phyloP scores from a whole-genome alignment of 2,797 vertebrate species.

The Schizothorax lantsangensis region DNA sequence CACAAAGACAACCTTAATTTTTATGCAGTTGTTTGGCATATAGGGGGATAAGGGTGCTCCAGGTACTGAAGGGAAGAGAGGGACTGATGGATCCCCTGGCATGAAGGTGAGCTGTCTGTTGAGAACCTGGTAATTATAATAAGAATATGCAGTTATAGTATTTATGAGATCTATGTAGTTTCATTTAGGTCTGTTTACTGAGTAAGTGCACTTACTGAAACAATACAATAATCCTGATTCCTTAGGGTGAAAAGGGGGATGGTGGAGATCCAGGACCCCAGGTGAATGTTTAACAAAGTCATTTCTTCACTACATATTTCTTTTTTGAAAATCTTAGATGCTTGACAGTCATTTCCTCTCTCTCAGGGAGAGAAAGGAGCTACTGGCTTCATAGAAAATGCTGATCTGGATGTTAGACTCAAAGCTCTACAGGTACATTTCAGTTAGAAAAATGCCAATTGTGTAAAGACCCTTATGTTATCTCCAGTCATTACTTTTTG shows the following conservation, averaged over 20 bases:
- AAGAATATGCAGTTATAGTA: neutral
- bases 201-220: neutral
- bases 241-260: conserved; percentile 80
- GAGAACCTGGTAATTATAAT: neutral
- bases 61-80: conserved; percentile 83
- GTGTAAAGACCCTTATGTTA: neutral
- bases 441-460: neutral
- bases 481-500: neutral
- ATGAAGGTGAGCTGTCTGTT: conserved; percentile 77
- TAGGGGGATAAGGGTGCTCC: conserved; percentile 84
- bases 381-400: conserved; percentile 84
- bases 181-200: neutral
- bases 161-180: conserved; percentile 13
- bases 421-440: conserved; percentile 87
- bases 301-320: neutral
- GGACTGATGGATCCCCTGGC: conserved; percentile 84
- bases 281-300: conserved; percentile 51
- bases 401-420: conserved; percentile 89
- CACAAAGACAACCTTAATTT: neutral
- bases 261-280: conserved; percentile 73
- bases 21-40: conserved; percentile 49
- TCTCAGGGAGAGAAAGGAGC: conserved; percentile 86
- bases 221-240: conserved; percentile 9
- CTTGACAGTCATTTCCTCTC: neutral
- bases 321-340: neutral